Evolutionary conservation across 2,888 invertebrate species (phyloP), one percentile per base, ranked within the genome.

Genomic region (Ferdinandea cuprea): DNA sequence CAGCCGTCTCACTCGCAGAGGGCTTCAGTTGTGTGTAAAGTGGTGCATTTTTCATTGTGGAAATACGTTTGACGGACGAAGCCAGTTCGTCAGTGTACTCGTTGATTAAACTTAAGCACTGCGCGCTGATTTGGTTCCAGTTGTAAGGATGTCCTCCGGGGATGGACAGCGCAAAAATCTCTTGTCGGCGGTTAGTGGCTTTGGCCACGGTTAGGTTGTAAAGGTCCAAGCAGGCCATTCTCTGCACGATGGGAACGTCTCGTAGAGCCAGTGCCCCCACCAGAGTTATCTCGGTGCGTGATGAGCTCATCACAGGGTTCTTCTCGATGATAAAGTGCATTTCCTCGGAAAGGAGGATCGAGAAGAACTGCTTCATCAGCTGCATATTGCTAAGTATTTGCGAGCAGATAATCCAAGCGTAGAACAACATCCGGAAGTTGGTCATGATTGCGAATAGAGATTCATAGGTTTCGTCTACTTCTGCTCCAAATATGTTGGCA

Each of bases 81-180:
- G 93, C 93, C 3, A 96, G 88, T 63, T 94, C 92, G n/a, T 92
- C 92, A 2, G 93, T 93, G 85, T 95, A 96, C 44, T 92, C 92
- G 80, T 93, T 93, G 2, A 97, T 92, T 0, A 94, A 91, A 32
- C 89, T 89, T 8, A 96, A 89, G 88, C 94, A 94, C 86, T 93
- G 93, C 74, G 93, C 93, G 50, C 87, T 88, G 8, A 97, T 89
- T 85, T 93, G 93, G 87, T 94, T 96, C 97, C 97, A 97, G 87
- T 96, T 96, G 87, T 96, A 94, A 0, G 97, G 96, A 90, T 97
- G 97, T 30, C 96, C 96, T 17, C 97, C 96, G 25, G 96, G 96
- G 87, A 95, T 94, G 30, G 96, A 96, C 0, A 96, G 91, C 11
- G 93, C 92, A 88, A 95, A 97, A 44, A 97, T 91, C 71, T 93